Percentiles rank a stretch among this genome's conserved stretches.
phyloP scores from a whole-genome alignment of 92 coral and sea anemone species.

The Zoanthus gigantus region DNA sequence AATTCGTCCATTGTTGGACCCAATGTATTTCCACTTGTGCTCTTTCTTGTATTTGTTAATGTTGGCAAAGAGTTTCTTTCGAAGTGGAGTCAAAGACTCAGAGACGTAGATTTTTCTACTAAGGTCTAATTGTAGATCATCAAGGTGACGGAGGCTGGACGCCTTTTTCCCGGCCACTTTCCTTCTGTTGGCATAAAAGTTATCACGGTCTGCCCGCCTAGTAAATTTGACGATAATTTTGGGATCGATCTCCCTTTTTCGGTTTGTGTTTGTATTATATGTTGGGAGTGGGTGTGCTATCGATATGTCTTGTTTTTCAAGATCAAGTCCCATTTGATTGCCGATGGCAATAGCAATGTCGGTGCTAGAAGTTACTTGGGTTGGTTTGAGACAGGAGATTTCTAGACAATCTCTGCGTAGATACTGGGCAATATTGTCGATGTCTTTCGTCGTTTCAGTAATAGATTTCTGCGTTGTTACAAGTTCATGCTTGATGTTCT shows the following conservation, averaged over 20 bases:
- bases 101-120: neutral
- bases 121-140: neutral
- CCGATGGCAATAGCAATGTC: conserved; percentile 9
- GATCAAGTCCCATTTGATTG: conserved; percentile 1
- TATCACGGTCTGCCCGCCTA: conserved; percentile 14
- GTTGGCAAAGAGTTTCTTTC: conserved; percentile 2
- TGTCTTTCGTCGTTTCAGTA: neutral
- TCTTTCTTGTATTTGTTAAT: too few species aligned
- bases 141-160: conserved; percentile 7
- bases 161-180: conserved; percentile 7
- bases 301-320: neutral
- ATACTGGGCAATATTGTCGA: neutral
- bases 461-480: neutral
- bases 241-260: neutral
- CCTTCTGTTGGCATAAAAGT: conserved; percentile 21
- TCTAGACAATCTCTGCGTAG: conserved; percentile 1
- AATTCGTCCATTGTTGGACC: too few species aligned
- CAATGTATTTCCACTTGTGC: too few species aligned
- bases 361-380: neutral
- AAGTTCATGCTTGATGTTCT: neutral
- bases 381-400: neutral
- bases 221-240: neutral
- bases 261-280: neutral
- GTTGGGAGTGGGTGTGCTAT: neutral
- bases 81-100: neutral